Evolutionary conservation across 1,140 invertebrate species (phyloP).

Genomic region (Phymastichus coffea): DNA sequence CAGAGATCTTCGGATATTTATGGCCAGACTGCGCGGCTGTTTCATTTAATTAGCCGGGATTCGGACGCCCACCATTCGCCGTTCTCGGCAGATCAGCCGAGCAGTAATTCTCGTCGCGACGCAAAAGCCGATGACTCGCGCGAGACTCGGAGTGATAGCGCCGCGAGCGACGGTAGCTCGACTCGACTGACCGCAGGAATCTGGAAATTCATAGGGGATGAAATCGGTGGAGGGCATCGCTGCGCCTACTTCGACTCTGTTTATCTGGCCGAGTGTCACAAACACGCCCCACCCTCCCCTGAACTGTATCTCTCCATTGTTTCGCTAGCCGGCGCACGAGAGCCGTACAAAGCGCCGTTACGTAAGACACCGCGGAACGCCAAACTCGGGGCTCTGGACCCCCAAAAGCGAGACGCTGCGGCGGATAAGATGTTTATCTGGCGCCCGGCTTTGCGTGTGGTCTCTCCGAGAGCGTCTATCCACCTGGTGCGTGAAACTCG

Average conservation of each 20-base stretch:
- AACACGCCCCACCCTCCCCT: slow-evolving; percentile 42
- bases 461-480: too few relatives aligned
- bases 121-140: background rate
- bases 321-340: slow-evolving; percentile 39
- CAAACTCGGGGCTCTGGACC: background rate
- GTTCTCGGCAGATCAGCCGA: too few relatives aligned
- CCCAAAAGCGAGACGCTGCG: slow-evolving; percentile 21
- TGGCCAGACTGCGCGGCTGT: background rate
- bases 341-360: slow-evolving; percentile 46
- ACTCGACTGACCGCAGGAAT: slow-evolving; percentile 32
- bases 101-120: too few relatives aligned
- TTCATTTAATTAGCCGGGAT: slow-evolving; percentile 13
- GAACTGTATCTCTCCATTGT: slow-evolving; percentile 42
- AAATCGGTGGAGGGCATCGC: slow-evolving; percentile 33
- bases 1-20: background rate
- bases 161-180: too few relatives aligned
- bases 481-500: too few relatives aligned
- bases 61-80: too few relatives aligned
- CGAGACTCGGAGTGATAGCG: too few relatives aligned
- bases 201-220: slow-evolving; percentile 42
- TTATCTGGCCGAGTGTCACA: slow-evolving; percentile 53
- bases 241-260: slow-evolving; percentile 27
- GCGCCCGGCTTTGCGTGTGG: too few relatives aligned
- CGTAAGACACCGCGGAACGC: background rate
- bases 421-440: slow-evolving; percentile 49